Evolutionary conservation across 2,797 vertebrate genomes (phyloP).

Genomic region (Liparis tanakae): DNA sequence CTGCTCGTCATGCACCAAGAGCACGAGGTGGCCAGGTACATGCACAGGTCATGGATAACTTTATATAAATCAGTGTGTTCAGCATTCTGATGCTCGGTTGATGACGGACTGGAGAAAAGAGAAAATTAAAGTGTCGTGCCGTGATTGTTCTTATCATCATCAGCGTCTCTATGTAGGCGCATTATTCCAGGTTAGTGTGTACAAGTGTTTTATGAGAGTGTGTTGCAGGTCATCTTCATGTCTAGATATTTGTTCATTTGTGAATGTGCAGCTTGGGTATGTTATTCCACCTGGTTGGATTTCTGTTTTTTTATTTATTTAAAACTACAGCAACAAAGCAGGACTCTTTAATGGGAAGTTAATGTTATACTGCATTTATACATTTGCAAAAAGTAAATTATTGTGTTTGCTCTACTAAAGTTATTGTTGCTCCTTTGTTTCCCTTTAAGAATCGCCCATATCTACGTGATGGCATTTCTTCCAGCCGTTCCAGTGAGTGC

Average conservation of each 20-base stretch:
- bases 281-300: neutral
- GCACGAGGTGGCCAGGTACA: slow-evolving; percentile 87
- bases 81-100: neutral
- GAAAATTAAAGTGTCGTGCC: neutral
- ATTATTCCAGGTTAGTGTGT: neutral
- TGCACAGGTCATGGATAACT: neutral
- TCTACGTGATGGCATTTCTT: slow-evolving; percentile 88
- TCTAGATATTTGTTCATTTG: neutral
- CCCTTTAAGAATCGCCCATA: slow-evolving; percentile 87
- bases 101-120: neutral
- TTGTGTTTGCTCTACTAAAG: slow-evolving; percentile 6
- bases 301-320: neutral
- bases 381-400: neutral
- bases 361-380: neutral
- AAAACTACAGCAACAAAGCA: neutral
- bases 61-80: neutral
- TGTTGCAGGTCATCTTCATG: slow-evolving; percentile 9
- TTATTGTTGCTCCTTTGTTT: slow-evolving; percentile 17
- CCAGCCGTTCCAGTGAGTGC: slow-evolving; percentile 95
- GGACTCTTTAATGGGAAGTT: neutral
- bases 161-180: neutral
- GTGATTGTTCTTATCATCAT: slow-evolving; percentile 26
- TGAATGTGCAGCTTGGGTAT: slow-evolving; percentile 4
- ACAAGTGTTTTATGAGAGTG: neutral
- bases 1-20: slow-evolving; percentile 86